Evolutionary conservation across 1,140 invertebrate species (phyloP), one percentile per base, ranked within the genome.

Genomic region (Eriocheir sinensis): DNA sequence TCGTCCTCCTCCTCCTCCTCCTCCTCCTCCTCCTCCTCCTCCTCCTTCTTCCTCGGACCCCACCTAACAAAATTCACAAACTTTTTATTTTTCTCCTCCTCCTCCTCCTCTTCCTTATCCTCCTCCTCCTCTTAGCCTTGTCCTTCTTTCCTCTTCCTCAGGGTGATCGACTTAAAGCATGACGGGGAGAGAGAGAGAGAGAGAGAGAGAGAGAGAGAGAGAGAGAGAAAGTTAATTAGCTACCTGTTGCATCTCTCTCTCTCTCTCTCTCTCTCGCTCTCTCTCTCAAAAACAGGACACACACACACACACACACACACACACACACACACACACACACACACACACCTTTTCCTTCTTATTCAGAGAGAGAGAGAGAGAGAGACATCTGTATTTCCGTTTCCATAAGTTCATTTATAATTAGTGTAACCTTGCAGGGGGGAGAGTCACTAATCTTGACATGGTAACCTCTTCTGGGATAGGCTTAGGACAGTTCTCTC

Each of bases 241-340:
- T 17, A 17, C 12, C 48, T 53, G 12, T 53, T 17, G 21, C 48
- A 17, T 83, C 81, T 83, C 81, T 83, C 81, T 83, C 81, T 83
- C 81, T 83, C 81, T 83, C 81, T 83, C 81, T 83, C 81, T 83
- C 81, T 83, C 81, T 83, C 81, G 15, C 48, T 53, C 48, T 53
- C 48, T 53, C 48, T 53, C 48, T 53, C 86, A 40, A 32, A 40
- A 9, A 17, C 86, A 17, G n/a, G n/a, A n/a, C 36, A 17, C 86
- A 40, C 86, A 17, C 36, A 15, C 86, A 89, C 86, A 89, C 36
- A 89, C 36, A 89, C 36, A 89, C 86, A 89, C 86, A 89, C 36
- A 89, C 36, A 89, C 86, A 89, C 40, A 89, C 38, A 40, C 40
- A 38, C 38, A 40, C 40, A 89, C 40, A 89, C 40, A 89, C 40